Conservation (phyloP, 2,888 invertebrate species). For the Temnothorax unifasciatus region DNA sequence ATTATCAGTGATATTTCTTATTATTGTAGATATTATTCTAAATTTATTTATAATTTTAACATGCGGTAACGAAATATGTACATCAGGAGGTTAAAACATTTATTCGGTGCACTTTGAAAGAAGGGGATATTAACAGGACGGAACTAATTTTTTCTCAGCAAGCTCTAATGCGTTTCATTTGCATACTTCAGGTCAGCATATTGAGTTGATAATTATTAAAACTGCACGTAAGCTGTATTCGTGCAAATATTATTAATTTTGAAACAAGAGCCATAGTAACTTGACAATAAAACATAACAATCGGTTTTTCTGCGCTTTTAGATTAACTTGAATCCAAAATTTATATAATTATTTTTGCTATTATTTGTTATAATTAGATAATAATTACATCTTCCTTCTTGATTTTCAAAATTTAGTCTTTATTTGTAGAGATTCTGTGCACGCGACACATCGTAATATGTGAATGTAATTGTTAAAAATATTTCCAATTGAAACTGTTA, state of each 20-base stretch:
- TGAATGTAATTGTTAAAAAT: neutral
- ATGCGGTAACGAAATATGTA: neutral
- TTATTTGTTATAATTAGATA: neutral
- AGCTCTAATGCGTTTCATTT: constrained; percentile 17
- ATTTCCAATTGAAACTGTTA: neutral
- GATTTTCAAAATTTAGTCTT: neutral
- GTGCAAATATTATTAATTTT: neutral
- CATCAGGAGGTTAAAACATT: neutral
- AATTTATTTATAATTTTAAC: neutral
- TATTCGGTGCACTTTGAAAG: neutral
- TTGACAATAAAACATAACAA: neutral
- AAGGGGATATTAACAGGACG: constrained; percentile 34
- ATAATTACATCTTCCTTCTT: neutral
- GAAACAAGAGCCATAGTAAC: neutral
- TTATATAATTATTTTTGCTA: neutral
- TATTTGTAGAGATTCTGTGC: neutral
- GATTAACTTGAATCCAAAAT: neutral
- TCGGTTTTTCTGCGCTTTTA: neutral
- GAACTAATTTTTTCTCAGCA: constrained; percentile 27
- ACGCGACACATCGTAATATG: neutral
- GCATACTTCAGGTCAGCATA: constrained; percentile 30
- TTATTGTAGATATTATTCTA: neutral
- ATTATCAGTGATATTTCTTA: neutral
- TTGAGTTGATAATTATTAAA: neutral
- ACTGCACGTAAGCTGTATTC: neutral